Base-by-base conservation (phyloP, 2,797 vertebrate species). In the Phataginus tetradactyla region DNA sequence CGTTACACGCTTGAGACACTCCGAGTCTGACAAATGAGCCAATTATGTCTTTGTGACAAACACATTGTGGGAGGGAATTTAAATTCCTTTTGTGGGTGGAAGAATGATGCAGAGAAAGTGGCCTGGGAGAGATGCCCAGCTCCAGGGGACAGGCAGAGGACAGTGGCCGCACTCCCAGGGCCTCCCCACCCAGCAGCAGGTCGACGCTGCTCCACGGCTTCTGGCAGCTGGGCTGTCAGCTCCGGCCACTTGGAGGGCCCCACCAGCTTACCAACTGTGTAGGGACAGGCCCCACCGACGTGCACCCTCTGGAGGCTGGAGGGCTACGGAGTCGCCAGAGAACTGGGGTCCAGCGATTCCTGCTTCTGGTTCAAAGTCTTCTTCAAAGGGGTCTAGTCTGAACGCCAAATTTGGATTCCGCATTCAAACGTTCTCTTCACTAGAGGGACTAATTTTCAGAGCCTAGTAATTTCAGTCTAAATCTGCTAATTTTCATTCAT, bases 11-110 rank as follows among this genome's bases (percentile, higher is more conserved):
- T 71, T 2, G 27, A 59, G 77, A 61, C 25, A 2, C 64, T 27
- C n/a, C 0, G 4, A 12, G 53, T 14, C 83, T 63, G 21, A 86
- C 86, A 89, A 69, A 86, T 14, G 81, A 86, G 51, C 53, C 32
- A 5, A 51, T 90, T 94, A 42, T n/a, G 90, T 84, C 83, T 85
- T 49, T 96, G 88, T 87, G 92, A 94, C 86, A 51, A 93, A 45
- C 49, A 39, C 10, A 0, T 84, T 53, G 23, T 53, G 57, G 63
- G 80, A 89, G 34, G 53, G 37, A 86, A 51, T 57, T 80, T 29
- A 45, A 51, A 61, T 75, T 69, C 81, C 85, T 93, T 53, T 6
- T 15, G 5, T 39, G 71, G 72, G 15, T 29, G 55, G 63, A 29
- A 20, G 49, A 34, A 23, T 5, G 49, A 14, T 13, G 55, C 23